Evolutionary conservation across 2,888 invertebrate species (phyloP), one percentile per base, ranked within the genome.

Genomic region (Phengaris alcon): DNA sequence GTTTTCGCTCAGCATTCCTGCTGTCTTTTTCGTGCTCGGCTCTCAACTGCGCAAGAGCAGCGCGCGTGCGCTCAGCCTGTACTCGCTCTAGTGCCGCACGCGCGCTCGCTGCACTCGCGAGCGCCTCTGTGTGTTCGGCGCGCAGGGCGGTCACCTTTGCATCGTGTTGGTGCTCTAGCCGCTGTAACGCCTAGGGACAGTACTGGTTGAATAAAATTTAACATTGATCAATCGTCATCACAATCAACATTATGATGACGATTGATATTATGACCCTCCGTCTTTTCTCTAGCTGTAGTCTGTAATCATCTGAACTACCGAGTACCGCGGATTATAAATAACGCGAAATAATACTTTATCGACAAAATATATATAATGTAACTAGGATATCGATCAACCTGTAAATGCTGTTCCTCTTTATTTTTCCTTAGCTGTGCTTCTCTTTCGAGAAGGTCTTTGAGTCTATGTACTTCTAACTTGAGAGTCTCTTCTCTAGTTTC

Each of bases 401-500:
- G 84, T 22, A 81, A 80, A 86, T 91, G 85, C 77, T 83, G 82
- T 48, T 88, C 86, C 13, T 93, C 93, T 68, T 88, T 88, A 57
- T 90, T 91, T 68, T 87, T 88, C 74, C 86, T 83, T 2, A 86
- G 85, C 15, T 81, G 83, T 68, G 89, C 90, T 79, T 94, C 94
- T 77, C 93, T 92, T 46, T 94, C 94, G 77, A 95, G 80, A 57
- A 94, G 82, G 8, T 92, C 90, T 79, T 91, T 91, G 74, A 94
- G 84, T 15, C 93, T 82, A 68, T 93, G 88, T 0, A 88, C 85
- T 68, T 93, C 93, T 0, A 91, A 80, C 76, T 92, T 90, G 59
- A 93, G 79, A 0, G 93, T 92, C 69, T 94, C 93, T 78, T 95
- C 95, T 9, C 92, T 87, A 0, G 92, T 90, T 81, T 93, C 91